These are phyloP conservation scores for Planococcus citri DNA, from an alignment of 1,140 invertebrate species.

Conservation along the genomic window DNA sequence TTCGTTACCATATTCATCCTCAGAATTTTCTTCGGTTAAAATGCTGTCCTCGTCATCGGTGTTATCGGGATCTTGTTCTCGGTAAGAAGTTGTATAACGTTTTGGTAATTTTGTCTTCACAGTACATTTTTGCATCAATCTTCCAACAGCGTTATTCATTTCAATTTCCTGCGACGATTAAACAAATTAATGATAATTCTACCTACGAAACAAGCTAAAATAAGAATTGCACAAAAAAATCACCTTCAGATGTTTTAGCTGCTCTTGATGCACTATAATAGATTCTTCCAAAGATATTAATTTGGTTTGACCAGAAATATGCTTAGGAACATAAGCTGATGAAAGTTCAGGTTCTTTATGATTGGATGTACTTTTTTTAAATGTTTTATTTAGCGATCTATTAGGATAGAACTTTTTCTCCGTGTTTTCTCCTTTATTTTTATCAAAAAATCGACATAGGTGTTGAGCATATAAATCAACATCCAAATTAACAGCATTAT, in stretches of 20 bases:
- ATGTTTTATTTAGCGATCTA: background rate
- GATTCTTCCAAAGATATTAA: constrained; percentile 10
- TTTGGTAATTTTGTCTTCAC: background rate
- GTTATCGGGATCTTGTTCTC: background rate
- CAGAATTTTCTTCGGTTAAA: background rate
- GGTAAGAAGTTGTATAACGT: background rate
- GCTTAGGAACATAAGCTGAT: background rate
- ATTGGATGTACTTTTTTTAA: background rate
- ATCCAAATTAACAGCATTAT: background rate
- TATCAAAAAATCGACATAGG: constrained; percentile 9
- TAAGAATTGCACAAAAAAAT: background rate
- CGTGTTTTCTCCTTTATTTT: no score
- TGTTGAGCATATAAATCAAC: constrained; percentile 23
- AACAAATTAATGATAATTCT: background rate
- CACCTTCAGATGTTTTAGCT: constrained; percentile 1
- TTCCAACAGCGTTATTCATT: background rate
- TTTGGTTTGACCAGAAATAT: background rate
- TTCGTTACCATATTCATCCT: constrained; percentile 3
- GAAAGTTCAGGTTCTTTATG: background rate
- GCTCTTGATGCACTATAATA: background rate
- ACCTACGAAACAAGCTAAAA: background rate
- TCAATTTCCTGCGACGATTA: background rate
- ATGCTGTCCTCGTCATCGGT: background rate
- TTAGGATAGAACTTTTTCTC: background rate
- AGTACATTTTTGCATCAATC: background rate